Evolutionary conservation across 2,888 invertebrate genomes (phyloP), one percentile per base, ranked within the genome.

Genomic region (Eurois occulta): DNA sequence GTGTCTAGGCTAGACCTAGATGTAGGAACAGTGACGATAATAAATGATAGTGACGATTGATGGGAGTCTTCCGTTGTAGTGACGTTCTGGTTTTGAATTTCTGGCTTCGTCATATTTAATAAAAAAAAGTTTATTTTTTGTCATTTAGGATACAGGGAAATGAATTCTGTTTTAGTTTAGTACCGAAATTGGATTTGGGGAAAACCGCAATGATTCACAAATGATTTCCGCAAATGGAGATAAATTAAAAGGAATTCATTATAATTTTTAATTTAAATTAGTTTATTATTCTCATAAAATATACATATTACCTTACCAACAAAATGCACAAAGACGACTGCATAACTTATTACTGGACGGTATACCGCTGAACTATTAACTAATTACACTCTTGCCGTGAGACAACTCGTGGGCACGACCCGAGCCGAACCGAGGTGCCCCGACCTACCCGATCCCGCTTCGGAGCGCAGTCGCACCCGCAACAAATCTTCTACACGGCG

Each of bases 311-410:
- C 43, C 65, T 18, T 52, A 69, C 18, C 2, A 78, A 78, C 28
- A 7, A 65, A 83, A 62, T 35, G 32, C 32, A 78, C 18, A 52
- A 55, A 78, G 8, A 28, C 10, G 48, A 8, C 10, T 68, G 74
- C 58, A 64, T 35, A 70, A 41, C 58, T 35, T 69, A 81, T 52
- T 28, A 43, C 55, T 70, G 3, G 46, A 35, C 48, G 11, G 55
- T 67, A 80, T 66, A 80, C 80, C 69, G 28, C 72, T 76, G 80
- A 83, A 83, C 84, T 76, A 83, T 85, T 82, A 82, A 82, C 79
- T 84, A 84, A 84, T 84, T 82, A 82, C 82, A 68, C 75, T 81
- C 81, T 74, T n/a, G 65, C 81, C 71, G 78, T 82, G 84, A 85
- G 84, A 85, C 82, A 82, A 73, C 69, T 69, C 35, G 85, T 67